A percentile compares a stretch with the other conserved stretches of the same genome.
Evolutionary conservation across 2,113 vertebrate genomes (phyloP).

Genomic region (Dicaeum eximium): DNA sequence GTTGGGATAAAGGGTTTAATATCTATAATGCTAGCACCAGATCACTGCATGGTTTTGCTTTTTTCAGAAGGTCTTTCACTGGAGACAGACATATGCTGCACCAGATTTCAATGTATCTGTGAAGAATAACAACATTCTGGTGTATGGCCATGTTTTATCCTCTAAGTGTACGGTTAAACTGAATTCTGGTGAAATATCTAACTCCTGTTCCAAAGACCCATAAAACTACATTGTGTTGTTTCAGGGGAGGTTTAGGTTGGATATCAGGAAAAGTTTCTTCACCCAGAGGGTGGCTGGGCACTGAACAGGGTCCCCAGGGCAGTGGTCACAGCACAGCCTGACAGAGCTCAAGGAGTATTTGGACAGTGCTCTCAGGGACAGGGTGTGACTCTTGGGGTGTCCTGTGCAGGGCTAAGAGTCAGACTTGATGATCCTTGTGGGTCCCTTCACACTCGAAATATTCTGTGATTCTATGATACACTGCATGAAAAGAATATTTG

Average conservation of each 20-base stretch:
- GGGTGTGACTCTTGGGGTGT: not conserved
- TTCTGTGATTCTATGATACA: not conserved
- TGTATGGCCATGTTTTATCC: not conserved
- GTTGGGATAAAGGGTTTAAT: not conserved
- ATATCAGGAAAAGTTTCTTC: not conserved
- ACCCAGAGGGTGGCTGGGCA: fast-evolving
- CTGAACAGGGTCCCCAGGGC: not conserved
- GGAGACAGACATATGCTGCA: not conserved
- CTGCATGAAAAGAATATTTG: not conserved
- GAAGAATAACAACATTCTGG: not conserved
- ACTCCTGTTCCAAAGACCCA: not conserved
- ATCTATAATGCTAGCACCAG: not conserved
- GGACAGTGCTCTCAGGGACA: not conserved
- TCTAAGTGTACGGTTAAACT: not conserved
- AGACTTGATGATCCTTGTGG: not conserved
- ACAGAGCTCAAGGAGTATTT: not conserved
- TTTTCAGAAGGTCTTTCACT: not conserved
- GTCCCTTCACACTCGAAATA: not conserved
- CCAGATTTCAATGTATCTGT: not conserved
- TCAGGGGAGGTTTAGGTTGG: not conserved
- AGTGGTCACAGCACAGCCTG: not conserved
- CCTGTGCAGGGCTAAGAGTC: not conserved
- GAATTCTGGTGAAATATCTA: not conserved
- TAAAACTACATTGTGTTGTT: not conserved
- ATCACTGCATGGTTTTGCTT: not conserved